phyloP scores from a whole-genome alignment of 2,888 invertebrate genomes.

The Acrocera orbiculus region DNA sequence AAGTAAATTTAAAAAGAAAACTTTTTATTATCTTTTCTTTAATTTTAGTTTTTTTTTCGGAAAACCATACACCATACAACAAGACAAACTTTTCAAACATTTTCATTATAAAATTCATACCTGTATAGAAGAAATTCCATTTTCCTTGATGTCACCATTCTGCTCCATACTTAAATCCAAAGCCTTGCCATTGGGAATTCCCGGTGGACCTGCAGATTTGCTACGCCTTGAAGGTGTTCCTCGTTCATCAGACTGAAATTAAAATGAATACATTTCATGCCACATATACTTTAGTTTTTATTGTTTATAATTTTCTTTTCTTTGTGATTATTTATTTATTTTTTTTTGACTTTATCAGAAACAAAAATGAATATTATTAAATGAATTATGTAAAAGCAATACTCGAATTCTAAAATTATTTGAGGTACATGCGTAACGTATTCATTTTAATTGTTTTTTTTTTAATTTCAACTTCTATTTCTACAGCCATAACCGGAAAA shows the following conservation, averaged over 20 bases:
- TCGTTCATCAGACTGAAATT: slow-evolving; percentile 51
- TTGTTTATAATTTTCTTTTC: neutral
- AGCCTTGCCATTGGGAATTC: slow-evolving; percentile 29
- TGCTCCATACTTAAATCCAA: slow-evolving; percentile 22
- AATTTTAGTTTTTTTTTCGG: neutral
- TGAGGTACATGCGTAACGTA: slow-evolving; percentile 17
- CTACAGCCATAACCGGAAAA: no score
- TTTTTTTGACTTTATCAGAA: slow-evolving; percentile 5
- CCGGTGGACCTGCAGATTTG: slow-evolving; percentile 59
- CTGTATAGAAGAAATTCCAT: slow-evolving; percentile 23
- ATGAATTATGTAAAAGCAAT: no score
- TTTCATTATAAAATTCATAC: slow-evolving; percentile 15
- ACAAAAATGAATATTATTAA: no score
- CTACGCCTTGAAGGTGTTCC: slow-evolving; percentile 53
- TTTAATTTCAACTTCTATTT: no score
- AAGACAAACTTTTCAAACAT: neutral
- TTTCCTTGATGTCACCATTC: slow-evolving; percentile 21
- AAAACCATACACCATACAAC: neutral
- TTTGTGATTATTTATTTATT: neutral
- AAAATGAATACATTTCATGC: slow-evolving; percentile 18
- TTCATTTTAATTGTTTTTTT: slow-evolving; percentile 16
- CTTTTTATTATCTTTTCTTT: neutral
- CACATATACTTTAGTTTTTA: neutral
- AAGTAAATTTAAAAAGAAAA: slow-evolving; percentile 8
- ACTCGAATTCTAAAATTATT: no score